phyloP scores from a whole-genome alignment of 2,797 vertebrate genomes.

The Pagetopsis macropterus region DNA sequence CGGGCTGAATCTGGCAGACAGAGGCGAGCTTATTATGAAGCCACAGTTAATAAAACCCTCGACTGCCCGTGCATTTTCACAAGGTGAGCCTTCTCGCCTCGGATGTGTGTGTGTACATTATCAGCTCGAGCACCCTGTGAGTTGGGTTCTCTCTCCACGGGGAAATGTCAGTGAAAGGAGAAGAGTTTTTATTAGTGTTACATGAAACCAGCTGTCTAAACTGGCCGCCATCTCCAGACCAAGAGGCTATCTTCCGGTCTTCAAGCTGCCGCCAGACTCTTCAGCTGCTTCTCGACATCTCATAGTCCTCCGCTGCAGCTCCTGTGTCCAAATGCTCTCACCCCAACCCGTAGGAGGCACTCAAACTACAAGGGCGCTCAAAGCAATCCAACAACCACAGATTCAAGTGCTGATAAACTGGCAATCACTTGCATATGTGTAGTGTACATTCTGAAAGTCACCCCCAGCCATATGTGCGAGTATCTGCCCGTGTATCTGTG shows the following conservation, averaged over 20 bases:
- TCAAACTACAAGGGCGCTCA: conserved; percentile 44
- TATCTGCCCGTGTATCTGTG: conserved; percentile 46
- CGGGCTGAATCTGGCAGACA: conserved; percentile 31
- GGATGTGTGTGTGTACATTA: neutral
- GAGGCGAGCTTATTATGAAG: conserved; percentile 34
- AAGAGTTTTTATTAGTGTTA: conserved; percentile 62
- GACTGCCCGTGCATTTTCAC: conserved; percentile 46
- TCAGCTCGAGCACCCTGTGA: conserved; percentile 31
- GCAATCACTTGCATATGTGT: conserved; percentile 32
- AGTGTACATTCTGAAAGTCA: conserved; percentile 32
- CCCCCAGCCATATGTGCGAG: conserved; percentile 26
- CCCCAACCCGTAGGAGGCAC: conserved; percentile 25
- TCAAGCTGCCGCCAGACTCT: neutral
- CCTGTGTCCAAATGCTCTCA: conserved; percentile 35
- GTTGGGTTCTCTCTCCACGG: conserved; percentile 38
- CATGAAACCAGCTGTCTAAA: conserved; percentile 63
- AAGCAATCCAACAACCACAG: conserved; percentile 39
- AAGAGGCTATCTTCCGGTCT: conserved; percentile 40
- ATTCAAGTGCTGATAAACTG: conserved; percentile 37
- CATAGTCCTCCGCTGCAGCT: conserved; percentile 27
- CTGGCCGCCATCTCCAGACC: conserved; percentile 31
- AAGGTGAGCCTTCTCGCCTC: conserved; percentile 31
- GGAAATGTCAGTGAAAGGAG: conserved; percentile 39
- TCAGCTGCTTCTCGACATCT: conserved; percentile 31
- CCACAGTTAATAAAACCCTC: conserved; percentile 48